phyloP scores from a whole-genome alignment of 2,888 invertebrate species.

The Cheilosia grossa region DNA sequence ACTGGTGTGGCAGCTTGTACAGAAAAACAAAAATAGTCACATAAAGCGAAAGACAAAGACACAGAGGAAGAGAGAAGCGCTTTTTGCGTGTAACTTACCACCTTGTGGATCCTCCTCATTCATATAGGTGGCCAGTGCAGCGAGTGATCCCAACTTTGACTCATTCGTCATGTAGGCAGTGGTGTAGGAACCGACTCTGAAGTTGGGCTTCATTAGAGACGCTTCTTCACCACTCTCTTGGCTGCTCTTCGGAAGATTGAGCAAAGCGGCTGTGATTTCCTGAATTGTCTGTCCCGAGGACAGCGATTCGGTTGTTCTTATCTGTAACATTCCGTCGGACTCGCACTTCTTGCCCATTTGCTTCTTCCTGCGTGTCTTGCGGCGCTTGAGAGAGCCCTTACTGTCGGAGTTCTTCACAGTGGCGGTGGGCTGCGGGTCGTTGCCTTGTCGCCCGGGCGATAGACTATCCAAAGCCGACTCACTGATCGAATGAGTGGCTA shows the following conservation, averaged over 20 bases:
- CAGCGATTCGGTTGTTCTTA: slow-evolving; percentile 83
- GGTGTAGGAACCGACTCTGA: slow-evolving; percentile 86
- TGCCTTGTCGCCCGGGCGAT: slow-evolving; percentile 83
- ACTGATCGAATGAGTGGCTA: slow-evolving; percentile 91
- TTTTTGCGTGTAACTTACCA: slow-evolving; percentile 76
- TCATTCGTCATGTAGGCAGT: slow-evolving; percentile 81
- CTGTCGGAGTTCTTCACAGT: slow-evolving; percentile 80
- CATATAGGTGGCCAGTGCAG: slow-evolving; percentile 82
- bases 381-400: slow-evolving; percentile 82
- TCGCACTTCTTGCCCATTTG: slow-evolving; percentile 83
- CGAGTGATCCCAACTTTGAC: slow-evolving; percentile 81
- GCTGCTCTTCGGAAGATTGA: slow-evolving; percentile 77
- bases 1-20: slow-evolving; percentile 82
- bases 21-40: slow-evolving; percentile 73
- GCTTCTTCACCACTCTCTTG: slow-evolving; percentile 87
- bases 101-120: slow-evolving; percentile 76
- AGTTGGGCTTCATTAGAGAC: slow-evolving; percentile 85
- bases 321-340: slow-evolving; percentile 86
- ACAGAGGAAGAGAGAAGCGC: neutral
- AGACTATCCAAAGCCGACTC: slow-evolving; percentile 94
- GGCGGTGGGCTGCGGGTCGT: slow-evolving; percentile 75
- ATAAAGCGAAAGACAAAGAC: slow-evolving; percentile 56
- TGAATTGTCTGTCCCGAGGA: slow-evolving; percentile 86
- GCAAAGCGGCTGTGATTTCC: slow-evolving; percentile 84
- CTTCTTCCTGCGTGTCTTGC: slow-evolving; percentile 82